Evolutionary conservation across 2,888 invertebrate genomes (phyloP), one percentile per base, ranked within the genome.

Genomic region (Calliopum simillimum): DNA sequence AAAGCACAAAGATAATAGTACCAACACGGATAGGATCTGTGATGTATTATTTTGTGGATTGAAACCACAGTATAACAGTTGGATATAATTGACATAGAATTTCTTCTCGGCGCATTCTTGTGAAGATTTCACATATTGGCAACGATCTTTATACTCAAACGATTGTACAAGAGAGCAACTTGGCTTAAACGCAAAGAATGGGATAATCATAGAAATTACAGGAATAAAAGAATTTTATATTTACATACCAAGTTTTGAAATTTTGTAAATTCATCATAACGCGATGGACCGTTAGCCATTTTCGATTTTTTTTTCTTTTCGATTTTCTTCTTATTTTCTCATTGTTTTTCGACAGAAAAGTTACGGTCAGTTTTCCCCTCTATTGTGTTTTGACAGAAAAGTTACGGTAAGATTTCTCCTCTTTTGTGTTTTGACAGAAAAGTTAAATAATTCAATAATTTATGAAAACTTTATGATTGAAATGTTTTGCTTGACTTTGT

Each of bases 51-150:
- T 75, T 6, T 14, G 43, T 4, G 83, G 76, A 33, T 75, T 73
- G 51, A 87, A 78, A 4, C 68, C 72, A 66, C 88, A 88, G 69
- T 87, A 88, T 0, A 86, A 78, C 3, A 86, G 59, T 56, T 81
- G 51, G 0, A 85, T 79, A 68, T 88, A 88, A 71, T 85, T 83
- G 19, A 87, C 69, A 14, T 81, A 68, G 16, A 82, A 80, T 13
- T 78, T 77, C 13, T 80, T 73, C 5, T 71, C 41, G 23, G 63
- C 21, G 56, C 87, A 88, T 69, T 81, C 83, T 0, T 73, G 44
- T 0, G 82, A 84, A 0, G 74, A 70, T 12, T n/a, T 74, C 1
- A 87, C 81, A 82, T 85, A 87, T 2, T 76, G 59, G 73, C 88
- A 88, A 62, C 86, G 84, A 13, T 85, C 70, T 25, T 70, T 49